Conservation (phyloP, 2,888 invertebrate genomes). For the Labia minor region DNA sequence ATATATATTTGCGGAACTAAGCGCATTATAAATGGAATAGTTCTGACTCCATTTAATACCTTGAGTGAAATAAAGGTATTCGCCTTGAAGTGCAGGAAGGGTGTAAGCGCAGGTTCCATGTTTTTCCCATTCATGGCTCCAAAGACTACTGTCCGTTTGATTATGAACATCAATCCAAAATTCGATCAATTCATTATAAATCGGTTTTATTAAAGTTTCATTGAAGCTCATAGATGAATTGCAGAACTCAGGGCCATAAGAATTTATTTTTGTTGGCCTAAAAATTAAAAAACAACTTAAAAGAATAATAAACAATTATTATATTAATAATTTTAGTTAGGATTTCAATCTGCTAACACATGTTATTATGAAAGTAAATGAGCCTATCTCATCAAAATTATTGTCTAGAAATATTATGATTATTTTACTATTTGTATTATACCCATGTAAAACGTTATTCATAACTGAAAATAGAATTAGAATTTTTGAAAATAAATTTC, state of each 20-base stretch:
- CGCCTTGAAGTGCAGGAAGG: conserved; percentile 45
- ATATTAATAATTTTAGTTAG: no score
- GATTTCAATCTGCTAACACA: no score
- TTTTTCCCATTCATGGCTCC: conserved; percentile 74
- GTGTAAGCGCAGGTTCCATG: conserved; percentile 68
- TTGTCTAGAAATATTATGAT: no score
- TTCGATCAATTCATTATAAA: conserved; percentile 45
- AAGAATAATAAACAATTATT: no score
- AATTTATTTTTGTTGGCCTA: conserved; percentile 58
- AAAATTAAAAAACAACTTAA: conserved; percentile 17
- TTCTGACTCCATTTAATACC: conserved; percentile 50
- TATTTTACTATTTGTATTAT: no score
- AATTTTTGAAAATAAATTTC: no score
- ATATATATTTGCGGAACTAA: conserved; percentile 45
- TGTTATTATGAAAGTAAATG: no score
- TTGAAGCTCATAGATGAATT: conserved; percentile 58
- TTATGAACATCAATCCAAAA: conserved; percentile 66
- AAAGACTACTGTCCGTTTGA: conserved; percentile 38
- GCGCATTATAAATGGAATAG: conserved; percentile 50
- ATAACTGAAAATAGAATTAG: no score
- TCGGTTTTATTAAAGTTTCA: conserved; percentile 44
- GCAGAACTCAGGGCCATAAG: conserved; percentile 58
- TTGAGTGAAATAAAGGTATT: conserved; percentile 56
- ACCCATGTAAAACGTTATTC: no score
- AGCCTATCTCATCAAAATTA: no score